phyloP scores from a whole-genome alignment of 1,140 invertebrate genomes.

The Stegodyphus mimosarum region DNA sequence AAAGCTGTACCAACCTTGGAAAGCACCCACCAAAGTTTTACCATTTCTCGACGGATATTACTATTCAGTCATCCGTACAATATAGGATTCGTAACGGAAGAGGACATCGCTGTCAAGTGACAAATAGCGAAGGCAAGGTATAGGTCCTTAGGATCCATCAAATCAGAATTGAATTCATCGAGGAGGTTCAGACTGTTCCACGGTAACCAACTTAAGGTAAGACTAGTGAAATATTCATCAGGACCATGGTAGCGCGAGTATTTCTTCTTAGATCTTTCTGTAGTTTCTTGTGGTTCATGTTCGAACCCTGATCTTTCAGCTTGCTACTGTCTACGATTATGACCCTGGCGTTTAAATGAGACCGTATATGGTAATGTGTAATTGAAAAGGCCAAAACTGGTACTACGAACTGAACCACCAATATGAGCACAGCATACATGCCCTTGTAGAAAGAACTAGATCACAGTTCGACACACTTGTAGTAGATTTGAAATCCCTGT shows the following conservation, averaged over 20 bases:
- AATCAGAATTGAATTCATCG: slow-evolving; percentile 67
- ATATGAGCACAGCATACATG: slow-evolving; percentile 70
- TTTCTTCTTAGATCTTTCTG: slow-evolving; percentile 70
- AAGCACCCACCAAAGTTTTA: no score
- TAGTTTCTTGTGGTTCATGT: slow-evolving; percentile 43
- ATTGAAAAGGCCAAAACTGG: slow-evolving; percentile 72
- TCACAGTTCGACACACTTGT: slow-evolving; percentile 70
- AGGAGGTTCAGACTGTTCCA: slow-evolving; percentile 72
- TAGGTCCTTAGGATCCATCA: slow-evolving; percentile 65
- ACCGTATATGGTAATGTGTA: slow-evolving; percentile 72
- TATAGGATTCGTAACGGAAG: slow-evolving; percentile 72
- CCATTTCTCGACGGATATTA: slow-evolving; percentile 70
- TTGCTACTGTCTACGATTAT: slow-evolving; percentile 66
- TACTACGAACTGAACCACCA: slow-evolving; percentile 73
- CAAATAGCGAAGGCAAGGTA: slow-evolving; percentile 72
- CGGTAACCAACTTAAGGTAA: slow-evolving; percentile 71
- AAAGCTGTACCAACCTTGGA: no score
- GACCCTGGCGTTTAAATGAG: no score
- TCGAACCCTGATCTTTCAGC: neutral
- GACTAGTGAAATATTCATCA: slow-evolving; percentile 66
- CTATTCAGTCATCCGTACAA: slow-evolving; percentile 74
- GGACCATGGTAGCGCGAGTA: slow-evolving; percentile 69
- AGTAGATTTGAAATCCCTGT: slow-evolving; percentile 66
- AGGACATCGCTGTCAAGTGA: slow-evolving; percentile 73
- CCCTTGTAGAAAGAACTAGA: slow-evolving; percentile 68